phyloP scores from a whole-genome alignment of 2,113 vertebrate genomes.

The Cardinalis cardinalis region DNA sequence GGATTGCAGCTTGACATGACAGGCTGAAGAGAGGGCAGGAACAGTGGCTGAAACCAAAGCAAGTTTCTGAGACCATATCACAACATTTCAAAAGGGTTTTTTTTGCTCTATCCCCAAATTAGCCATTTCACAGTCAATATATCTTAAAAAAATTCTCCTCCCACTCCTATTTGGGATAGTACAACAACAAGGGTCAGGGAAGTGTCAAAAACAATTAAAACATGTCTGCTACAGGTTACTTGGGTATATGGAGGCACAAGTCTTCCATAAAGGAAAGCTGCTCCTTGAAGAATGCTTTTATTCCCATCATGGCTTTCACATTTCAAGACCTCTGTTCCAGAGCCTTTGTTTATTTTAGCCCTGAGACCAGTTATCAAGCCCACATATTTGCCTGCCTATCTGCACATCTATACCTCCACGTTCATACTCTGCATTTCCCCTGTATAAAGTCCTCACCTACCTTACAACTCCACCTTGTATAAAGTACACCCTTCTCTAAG shows the following conservation, averaged over 20 bases:
- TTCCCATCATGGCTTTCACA: not conserved
- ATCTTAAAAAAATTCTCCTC: not conserved
- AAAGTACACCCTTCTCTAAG: not conserved
- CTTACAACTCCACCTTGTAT: not conserved
- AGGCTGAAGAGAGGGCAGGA: not conserved
- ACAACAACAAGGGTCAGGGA: not conserved
- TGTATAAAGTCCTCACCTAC: not conserved
- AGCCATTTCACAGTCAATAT: not conserved
- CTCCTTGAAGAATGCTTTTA: not conserved
- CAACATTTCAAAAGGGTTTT: not conserved
- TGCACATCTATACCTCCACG: not conserved
- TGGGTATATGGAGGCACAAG: rapidly evolving
- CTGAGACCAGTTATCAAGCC: not conserved
- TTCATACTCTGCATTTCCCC: not conserved
- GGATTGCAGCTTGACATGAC: not conserved
- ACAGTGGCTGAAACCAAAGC: not conserved
- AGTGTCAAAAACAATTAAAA: not conserved
- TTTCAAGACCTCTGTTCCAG: not conserved
- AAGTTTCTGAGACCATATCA: not conserved
- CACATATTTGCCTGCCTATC: not conserved
- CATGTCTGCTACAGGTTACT: rapidly evolving
- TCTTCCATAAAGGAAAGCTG: not conserved
- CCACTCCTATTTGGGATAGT: not conserved
- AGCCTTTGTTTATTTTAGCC: not conserved
- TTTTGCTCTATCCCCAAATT: not conserved